Evolutionary conservation across 2,888 invertebrate genomes (phyloP), one percentile per base, ranked within the genome.

Genomic region (Allophyes oxyacanthae): DNA sequence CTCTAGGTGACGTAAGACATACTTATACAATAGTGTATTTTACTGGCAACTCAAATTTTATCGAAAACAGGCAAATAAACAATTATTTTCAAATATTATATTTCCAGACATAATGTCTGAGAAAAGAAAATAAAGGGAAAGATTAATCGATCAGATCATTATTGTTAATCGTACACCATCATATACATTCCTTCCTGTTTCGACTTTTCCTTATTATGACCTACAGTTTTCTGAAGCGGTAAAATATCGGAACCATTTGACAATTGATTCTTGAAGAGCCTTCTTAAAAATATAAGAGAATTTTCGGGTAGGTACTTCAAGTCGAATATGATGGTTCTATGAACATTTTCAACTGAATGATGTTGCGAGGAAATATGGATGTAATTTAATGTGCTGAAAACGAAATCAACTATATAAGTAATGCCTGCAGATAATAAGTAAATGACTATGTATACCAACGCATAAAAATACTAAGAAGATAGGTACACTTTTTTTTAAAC

Each of bases 81-180:
- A 49, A 62, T 50, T 46, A 58, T 64, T 66, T 64, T 59, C 54
- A 59, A 69, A 70, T 61, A 70, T 51, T 32, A 41, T 57, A 48
- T 64, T 54, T 41, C 53, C 30, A n/a, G 54, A 64, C 67, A 71
- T 64, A 73, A 67, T 64, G 73, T 70, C 53, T 60, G 48, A 55
- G 13, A 40, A 14, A 49, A 51, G 41, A 34, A 68, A 73, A 73
- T 57, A 58, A 58, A 56, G 46, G 32, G 37, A 52, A 59, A 72
- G 72, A 77, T 74, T 72, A 77, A 77, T 75, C 75, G 75, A 77
- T 77, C 64, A 45, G 48, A 62, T 74, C 72, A 63, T 75, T 77
- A 72, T 64, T 59, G 65, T 60, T 74, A 77, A 75, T 77, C 72
- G 65, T 45, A 33, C 49, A 56, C 72, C 59, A 77, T 72, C 77